A percentile compares a stretch with the other conserved stretches of the same genome.
These are phyloP conservation scores for Zootermopsis nevadensis DNA, from an alignment of 2,888 invertebrate species.

Conservation along the genomic window DNA sequence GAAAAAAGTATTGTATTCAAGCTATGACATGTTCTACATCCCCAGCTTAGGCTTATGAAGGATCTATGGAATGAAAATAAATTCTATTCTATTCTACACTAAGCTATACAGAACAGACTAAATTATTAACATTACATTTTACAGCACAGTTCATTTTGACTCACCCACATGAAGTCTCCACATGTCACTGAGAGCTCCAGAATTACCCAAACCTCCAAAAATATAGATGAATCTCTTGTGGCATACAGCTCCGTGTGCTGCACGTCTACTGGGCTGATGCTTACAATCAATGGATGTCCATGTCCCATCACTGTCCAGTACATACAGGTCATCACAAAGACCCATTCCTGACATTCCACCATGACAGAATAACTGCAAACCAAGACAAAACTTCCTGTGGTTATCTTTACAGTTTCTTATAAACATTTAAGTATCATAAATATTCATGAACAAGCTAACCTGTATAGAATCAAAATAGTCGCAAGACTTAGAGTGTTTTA, in stretches of 20 bases:
- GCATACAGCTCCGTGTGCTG: slow-evolving; percentile 48
- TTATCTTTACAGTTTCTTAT: too few species aligned
- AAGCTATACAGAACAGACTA: too few species aligned
- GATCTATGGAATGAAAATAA: too few species aligned
- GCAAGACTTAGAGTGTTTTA: too few species aligned
- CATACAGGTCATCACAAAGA: slow-evolving; percentile 45
- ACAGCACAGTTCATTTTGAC: too few species aligned
- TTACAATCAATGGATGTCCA: slow-evolving; percentile 35
- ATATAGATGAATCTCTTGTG: slow-evolving; percentile 44
- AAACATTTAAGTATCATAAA: not conserved
- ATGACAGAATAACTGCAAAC: slow-evolving; percentile 46
- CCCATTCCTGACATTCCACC: slow-evolving; percentile 44
- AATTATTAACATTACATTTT: too few species aligned
- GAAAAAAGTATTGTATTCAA: too few species aligned
- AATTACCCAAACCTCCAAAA: slow-evolving; percentile 46
- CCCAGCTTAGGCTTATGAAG: too few species aligned
- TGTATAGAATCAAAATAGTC: too few species aligned
- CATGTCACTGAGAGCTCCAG: slow-evolving; percentile 46
- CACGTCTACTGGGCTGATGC: slow-evolving; percentile 42
- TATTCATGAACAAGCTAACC: not conserved
- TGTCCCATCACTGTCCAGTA: slow-evolving; percentile 37
- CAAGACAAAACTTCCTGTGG: not conserved
- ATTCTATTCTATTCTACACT: too few species aligned
- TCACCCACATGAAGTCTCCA: slow-evolving; percentile 44
- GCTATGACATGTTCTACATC: too few species aligned